Base-by-base conservation (phyloP, 2,797 vertebrate species). In the Halcyon smyrnensis region DNA sequence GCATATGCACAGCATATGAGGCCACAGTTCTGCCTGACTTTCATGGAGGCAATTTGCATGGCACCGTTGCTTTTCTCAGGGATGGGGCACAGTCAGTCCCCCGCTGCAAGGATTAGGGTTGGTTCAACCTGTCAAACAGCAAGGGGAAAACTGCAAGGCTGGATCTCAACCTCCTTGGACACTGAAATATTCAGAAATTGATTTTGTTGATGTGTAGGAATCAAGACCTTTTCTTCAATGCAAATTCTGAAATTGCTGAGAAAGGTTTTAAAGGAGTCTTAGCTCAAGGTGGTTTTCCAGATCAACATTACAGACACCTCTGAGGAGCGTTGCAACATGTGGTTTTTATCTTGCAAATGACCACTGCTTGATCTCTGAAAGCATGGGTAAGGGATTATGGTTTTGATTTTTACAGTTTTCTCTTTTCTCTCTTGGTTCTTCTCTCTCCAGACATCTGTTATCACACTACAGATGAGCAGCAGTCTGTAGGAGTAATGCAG, bases 71-170 rank as follows among this genome's bases (percentile, higher is more conserved):
- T 53, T 56, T 60, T 5, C 36, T 67, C 1, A 0, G 36, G 32
- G 37, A 34, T 34, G 32, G 15, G 46, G 70, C 76, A 71, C 39
- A 70, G 45, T 14, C 18, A 37, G 4, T 25, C 15, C 13, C 14
- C 3, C 4, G 15, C 34, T 5, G 1, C 0, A 0, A 85, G 19
- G 27, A 3, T 43, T 70, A 43, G 25, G 27, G 27, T 30, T 65
- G 32, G 10, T 54, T 50, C 64, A 65, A 19, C 34, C 53, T 54
- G 12, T 45, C 3, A 0, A 54, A 79, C 30, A 77, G 45, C 21
- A 56, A 62, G 27, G 59, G 6, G 9, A 67, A 56, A 76, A 46
- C 46, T n/a, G 14, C 28, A 43, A 53, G 73, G 32, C 32, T 85
- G 73, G 21, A 77, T 62, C 48, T 81, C 64, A 32, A 11, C 30